A percentile compares a stretch with the other conserved stretches of the same genome.
These are phyloP conservation scores for Horisme vitalbata DNA, from an alignment of 2,888 invertebrate species.

Conservation along the genomic window DNA sequence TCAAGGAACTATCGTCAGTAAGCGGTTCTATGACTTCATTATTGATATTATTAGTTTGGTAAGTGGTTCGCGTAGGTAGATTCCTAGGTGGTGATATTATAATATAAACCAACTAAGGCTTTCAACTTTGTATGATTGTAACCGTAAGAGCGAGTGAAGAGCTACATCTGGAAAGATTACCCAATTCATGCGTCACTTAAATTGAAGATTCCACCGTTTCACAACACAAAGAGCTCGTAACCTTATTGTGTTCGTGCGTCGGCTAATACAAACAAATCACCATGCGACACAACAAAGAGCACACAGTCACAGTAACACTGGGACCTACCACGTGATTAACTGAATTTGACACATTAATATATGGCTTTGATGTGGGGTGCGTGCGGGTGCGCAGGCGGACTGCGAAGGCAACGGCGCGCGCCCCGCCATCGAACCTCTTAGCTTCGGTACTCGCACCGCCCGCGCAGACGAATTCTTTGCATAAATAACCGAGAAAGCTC, in stretches of 20 bases:
- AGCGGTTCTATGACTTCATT: conserved; percentile 23
- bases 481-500: conserved; percentile 80
- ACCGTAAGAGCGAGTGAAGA: conserved; percentile 53
- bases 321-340: conserved; percentile 57
- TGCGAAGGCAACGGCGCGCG: conserved; percentile 62
- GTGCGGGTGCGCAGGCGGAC: conserved; percentile 67
- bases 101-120: too few species aligned
- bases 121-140: conserved; percentile 15
- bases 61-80: background rate
- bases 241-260: conserved; percentile 48
- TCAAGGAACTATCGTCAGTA: conserved; percentile 11
- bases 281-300: conserved; percentile 57
- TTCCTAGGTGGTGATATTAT: too few species aligned
- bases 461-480: conserved; percentile 79
- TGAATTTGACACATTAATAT: conserved; percentile 62
- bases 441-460: conserved; percentile 74
- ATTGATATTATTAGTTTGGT: conserved; percentile 16
- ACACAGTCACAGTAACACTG: conserved; percentile 63
- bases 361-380: conserved; percentile 39
- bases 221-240: conserved; percentile 67
- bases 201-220: conserved; percentile 49
- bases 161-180: conserved; percentile 56
- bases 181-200: conserved; percentile 55
- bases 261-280: conserved; percentile 49
- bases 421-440: conserved; percentile 65